These are phyloP conservation scores for Apogon hyalosoma DNA, from an alignment of 2,797 vertebrate species.

Conservation along the genomic window DNA sequence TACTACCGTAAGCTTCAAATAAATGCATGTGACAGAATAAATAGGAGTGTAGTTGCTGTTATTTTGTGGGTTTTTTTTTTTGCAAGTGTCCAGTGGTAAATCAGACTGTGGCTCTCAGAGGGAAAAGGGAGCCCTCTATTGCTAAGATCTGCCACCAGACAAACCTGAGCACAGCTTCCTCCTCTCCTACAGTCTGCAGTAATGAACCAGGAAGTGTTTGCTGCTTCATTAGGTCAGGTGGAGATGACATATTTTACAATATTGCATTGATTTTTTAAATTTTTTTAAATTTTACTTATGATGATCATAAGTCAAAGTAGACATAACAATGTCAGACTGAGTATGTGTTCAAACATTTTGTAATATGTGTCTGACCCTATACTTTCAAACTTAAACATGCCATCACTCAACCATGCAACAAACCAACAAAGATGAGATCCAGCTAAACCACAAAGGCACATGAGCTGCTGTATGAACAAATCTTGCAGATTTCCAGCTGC, in stretches of 20 bases:
- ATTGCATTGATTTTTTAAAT: background rate
- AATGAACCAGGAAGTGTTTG: constrained; percentile 46
- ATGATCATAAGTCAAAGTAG: constrained; percentile 4
- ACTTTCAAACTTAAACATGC: constrained; percentile 33
- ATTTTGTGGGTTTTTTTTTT: constrained; percentile 10
- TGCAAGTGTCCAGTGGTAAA: constrained; percentile 34
- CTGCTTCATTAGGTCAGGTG: constrained; percentile 28
- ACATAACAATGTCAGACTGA: background rate
- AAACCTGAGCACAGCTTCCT: constrained; percentile 5
- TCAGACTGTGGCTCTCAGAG: constrained; percentile 6
- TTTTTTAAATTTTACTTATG: no score
- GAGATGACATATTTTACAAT: background rate
- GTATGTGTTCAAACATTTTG: constrained; percentile 15
- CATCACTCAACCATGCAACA: constrained; percentile 54
- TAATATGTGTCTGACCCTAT: background rate
- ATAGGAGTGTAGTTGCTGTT: background rate
- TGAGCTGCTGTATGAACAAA: constrained; percentile 51
- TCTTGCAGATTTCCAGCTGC: constrained; percentile 54
- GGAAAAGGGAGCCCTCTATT: constrained; percentile 74
- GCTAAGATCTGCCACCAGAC: constrained; percentile 35
- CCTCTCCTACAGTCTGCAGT: background rate
- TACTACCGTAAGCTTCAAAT: background rate
- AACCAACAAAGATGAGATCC: constrained; percentile 40
- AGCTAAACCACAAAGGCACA: constrained; percentile 42
- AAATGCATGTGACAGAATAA: background rate